A percentile compares a stretch with the other conserved stretches of the same genome.
phyloP scores from a whole-genome alignment of 2,113 vertebrate species.

The Balaeniceps rex region DNA sequence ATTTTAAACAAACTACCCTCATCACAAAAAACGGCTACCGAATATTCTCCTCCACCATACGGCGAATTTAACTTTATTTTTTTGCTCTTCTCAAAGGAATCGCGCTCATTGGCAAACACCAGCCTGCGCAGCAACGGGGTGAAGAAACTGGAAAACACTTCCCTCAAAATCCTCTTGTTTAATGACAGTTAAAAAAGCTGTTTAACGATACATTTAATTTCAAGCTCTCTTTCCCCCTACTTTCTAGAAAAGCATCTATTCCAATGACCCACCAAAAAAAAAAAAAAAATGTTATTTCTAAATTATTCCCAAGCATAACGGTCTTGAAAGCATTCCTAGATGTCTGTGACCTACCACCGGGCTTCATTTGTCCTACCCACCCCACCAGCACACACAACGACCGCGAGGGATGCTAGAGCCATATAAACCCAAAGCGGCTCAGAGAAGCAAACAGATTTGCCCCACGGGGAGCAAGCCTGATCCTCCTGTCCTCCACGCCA shows the following conservation, averaged over 20 bases:
- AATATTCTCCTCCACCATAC: not conserved
- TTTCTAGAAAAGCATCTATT: not conserved
- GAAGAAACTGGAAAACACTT: not conserved
- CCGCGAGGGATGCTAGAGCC: not conserved
- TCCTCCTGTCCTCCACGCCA: not conserved
- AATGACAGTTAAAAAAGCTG: not conserved
- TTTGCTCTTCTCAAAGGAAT: not conserved
- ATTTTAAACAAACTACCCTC: not conserved
- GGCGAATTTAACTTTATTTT: not conserved
- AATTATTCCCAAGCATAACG: not conserved
- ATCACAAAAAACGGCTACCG: not conserved
- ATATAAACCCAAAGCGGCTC: not conserved
- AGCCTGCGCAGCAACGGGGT: not conserved
- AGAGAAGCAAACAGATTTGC: not conserved
- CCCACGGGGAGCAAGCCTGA: not conserved
- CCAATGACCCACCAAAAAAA: not conserved
- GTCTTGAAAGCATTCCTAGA: not conserved
- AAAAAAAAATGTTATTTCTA: not conserved
- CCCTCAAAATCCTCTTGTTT: not conserved
- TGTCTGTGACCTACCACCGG: not conserved
- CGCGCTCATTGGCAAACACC: not conserved
- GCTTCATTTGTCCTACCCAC: not conserved
- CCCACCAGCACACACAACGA: not conserved
- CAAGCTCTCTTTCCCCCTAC: not conserved
- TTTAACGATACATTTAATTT: not conserved